Percentiles rank a stretch among this genome's conserved stretches.
phyloP scores from a whole-genome alignment of 2,113 vertebrate species.

The Misgurnus anguillicaudatus region DNA sequence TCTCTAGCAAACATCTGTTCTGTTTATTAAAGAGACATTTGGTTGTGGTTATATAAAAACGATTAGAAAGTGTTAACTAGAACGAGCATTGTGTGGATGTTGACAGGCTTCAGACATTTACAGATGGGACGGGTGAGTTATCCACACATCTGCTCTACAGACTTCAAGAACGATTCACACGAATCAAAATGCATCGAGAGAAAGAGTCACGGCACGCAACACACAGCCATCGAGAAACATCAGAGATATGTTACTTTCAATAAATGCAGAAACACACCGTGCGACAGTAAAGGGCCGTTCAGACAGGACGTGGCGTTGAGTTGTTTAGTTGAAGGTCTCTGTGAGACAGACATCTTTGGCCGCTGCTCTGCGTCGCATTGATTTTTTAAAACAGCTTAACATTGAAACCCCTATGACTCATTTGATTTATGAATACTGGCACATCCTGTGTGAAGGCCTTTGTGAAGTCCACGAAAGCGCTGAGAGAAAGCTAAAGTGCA shows the following conservation, averaged over 20 bases:
- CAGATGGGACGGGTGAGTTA: slow-evolving; percentile 59
- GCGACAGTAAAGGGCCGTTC: slow-evolving; percentile 4
- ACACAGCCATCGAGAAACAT: slow-evolving; percentile 71
- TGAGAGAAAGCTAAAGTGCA: slow-evolving; percentile 45
- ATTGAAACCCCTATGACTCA: no score
- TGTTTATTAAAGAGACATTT: slow-evolving; percentile 74
- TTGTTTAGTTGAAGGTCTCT: no score
- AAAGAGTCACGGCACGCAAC: slow-evolving; percentile 71
- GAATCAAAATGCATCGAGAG: slow-evolving; percentile 73
- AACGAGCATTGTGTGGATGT: slow-evolving; percentile 68
- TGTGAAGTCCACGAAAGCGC: slow-evolving; percentile 6
- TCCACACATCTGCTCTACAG: slow-evolving; percentile 66
- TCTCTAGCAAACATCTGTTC: slow-evolving; percentile 57
- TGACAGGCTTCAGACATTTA: slow-evolving; percentile 71
- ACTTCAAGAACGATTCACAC: slow-evolving; percentile 69
- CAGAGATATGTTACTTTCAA: slow-evolving; percentile 68
- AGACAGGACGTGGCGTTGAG: no score
- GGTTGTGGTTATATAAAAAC: slow-evolving; percentile 76
- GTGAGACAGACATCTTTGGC: no score
- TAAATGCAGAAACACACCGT: slow-evolving; percentile 62
- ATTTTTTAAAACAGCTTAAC: no score
- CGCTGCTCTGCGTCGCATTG: no score
- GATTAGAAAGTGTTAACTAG: slow-evolving; percentile 75
- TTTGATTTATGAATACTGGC: no score
- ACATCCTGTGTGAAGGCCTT: not conserved